Base-by-base conservation (phyloP, 2,113 vertebrate species). In the Egretta garzetta region DNA sequence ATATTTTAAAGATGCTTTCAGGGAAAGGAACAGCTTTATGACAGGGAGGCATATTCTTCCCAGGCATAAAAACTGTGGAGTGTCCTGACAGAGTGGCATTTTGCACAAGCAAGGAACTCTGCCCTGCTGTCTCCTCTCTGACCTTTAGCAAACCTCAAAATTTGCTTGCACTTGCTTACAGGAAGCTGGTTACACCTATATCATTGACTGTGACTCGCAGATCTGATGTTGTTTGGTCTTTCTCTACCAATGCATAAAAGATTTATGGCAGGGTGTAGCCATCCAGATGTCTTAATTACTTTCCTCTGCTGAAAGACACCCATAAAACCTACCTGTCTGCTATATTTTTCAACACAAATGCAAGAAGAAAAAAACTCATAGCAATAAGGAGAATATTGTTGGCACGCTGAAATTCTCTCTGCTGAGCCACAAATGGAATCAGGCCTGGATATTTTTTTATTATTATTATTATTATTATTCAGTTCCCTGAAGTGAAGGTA, bases 261-360 rank as follows among this genome's bases (percentile, higher is more conserved):
- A 94, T 93, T 92, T 82, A 94, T 28, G 82, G 60, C 43, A 37
- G 92, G 94, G 92, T 30, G 96, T 93, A 72, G 81, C 81, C 80
- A 37, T 39, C 27, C 2, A 5, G 60, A n/a, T 87, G 79, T 47
- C 64, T 93, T 77, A 66, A 53, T 53, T 32, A 82, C 76, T 86
- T 72, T 45, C 37, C 66, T 76, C 16, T 64, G 58, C 70, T 5
- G 8, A 85, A 55, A 80, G 92, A 86, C 37, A 45, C 26, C 73
- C 45, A 41, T 84, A 74, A 95, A 89, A 30, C 30, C 35, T 41
- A 70, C 19, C 7, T 24, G 60, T 32, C 60, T 81, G 19, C 56
- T 32, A 45, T 19, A 26, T 37, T 91, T 77, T 53, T 67, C 73
- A n/a, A 58, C 37, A 59, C 8, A 63, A 62, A 55, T 1, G 21